Base-by-base conservation (phyloP, 2,888 invertebrate species). In the Quadroppia sp. region DNA sequence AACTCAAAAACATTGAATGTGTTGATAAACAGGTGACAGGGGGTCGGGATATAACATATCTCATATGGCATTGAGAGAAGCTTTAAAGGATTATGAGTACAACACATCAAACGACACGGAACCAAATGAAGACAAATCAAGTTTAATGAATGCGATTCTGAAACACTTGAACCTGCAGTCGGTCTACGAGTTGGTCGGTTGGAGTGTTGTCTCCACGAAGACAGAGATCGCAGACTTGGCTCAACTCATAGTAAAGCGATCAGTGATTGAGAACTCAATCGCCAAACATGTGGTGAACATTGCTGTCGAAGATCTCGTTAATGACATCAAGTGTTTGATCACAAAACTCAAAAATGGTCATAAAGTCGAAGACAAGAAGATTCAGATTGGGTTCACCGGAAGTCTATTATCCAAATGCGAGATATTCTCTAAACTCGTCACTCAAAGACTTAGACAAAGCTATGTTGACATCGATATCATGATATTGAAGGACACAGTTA, bases 141-240 rank as follows among this genome's bases (percentile, higher is more conserved):
- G 48, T n/a, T 25, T 73, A 4, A 13, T 73, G 48, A 73, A 67
- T 23, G 30, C 32, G 13, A 23, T 73, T 13, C 45, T 73, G 30
- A 67, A 56, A 13, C 67, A 73, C 28, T 23, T 73, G 56, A 73
- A 73, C 23, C n/a, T 73, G 48, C 28, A 67, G 13, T 42, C 67
- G 2, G 28, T 73, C 48, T 73, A 73, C 36, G 73, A 73, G 48
- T 56, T 73, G 69, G 69, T 73, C 28, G 42, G 73, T 53, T 73
- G 73, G 73, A 73, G 73, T 70, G 3, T 73, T 13, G 73, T 73
- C 7, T 69, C 73, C n/a, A 25, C 42, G 4, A 73, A 73, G 45
- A 15, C 45, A 13, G 73, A 73, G 30, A 40, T 73, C n/a, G 64
- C 73, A 15, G 73, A 73, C 32, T 56, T 73, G 67, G 73, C 73